phyloP scores from a whole-genome alignment of 2,888 invertebrate genomes.

The Trichopria drosophilae region DNA sequence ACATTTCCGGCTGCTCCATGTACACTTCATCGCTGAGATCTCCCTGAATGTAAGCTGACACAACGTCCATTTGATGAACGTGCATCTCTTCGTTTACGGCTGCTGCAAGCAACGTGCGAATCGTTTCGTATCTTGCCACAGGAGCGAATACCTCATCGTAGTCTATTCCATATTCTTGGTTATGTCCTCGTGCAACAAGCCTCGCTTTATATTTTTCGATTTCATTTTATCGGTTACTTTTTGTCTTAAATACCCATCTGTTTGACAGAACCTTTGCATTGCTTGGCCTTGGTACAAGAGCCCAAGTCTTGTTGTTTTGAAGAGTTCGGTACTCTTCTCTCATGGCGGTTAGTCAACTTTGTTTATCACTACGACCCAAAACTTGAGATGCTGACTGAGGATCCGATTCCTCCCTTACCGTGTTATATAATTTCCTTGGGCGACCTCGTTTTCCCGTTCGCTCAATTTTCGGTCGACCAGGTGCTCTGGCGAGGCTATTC shows the following conservation, averaged over 20 bases:
- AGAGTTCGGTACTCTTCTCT: conserved; percentile 29
- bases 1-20: conserved; percentile 33
- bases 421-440: conserved; percentile 26
- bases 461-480: conserved; percentile 32
- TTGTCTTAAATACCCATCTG: conserved; percentile 33
- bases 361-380: conserved; percentile 11
- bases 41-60: conserved; percentile 35
- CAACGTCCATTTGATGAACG: too few species aligned
- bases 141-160: too few species aligned
- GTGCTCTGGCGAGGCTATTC: too few species aligned
- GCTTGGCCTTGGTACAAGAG: conserved; percentile 25
- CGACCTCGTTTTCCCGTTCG: conserved; percentile 56
- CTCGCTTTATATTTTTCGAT: conserved; percentile 34
- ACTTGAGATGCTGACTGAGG: conserved; percentile 20
- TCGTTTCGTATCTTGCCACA: conserved; percentile 36
- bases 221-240: conserved; percentile 25
- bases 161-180: conserved; percentile 32
- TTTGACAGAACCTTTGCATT: conserved; percentile 29
- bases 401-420: conserved; percentile 1
- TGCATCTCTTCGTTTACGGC: conserved; percentile 33
- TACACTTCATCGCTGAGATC: conserved; percentile 31
- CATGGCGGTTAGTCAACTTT: conserved; percentile 33
- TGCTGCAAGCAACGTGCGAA: conserved; percentile 33
- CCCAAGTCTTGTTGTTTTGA: conserved; percentile 34
- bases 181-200: too few species aligned